Conservation (phyloP, 2,797 vertebrate genomes). For the Phoebastria nigripes region DNA sequence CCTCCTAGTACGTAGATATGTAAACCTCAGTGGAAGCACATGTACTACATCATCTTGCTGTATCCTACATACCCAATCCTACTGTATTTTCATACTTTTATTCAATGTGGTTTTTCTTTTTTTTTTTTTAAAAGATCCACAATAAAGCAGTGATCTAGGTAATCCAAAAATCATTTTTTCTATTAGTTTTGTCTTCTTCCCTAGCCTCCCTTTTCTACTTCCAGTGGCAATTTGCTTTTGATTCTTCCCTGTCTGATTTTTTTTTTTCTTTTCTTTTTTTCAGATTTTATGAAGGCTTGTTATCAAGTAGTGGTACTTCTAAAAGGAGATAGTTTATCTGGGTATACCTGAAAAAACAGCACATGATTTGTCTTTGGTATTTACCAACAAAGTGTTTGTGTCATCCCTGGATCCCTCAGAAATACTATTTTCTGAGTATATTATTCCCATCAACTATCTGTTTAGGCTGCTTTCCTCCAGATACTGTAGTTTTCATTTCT, state of each 20-base stretch:
- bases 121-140: not conserved
- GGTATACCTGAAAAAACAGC: not conserved
- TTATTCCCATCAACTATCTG: not conserved
- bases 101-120: not conserved
- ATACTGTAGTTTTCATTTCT: not conserved
- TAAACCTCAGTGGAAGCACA: not conserved
- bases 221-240: not conserved
- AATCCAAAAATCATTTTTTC: not conserved
- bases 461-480: not conserved
- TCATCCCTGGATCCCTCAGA: not conserved
- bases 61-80: not conserved
- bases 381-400: not conserved
- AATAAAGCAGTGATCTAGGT: not conserved
- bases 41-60: not conserved
- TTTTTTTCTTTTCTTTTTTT: not conserved
- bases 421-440: not conserved
- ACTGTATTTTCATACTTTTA: not conserved
- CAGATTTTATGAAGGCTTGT: not conserved
- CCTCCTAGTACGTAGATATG: not conserved
- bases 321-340: not conserved
- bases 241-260: not conserved
- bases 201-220: not conserved
- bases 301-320: not conserved
- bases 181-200: not conserved
- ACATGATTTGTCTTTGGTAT: not conserved